Conservation (phyloP, 1,140 invertebrate species). For the Drosophila kikkawai region DNA sequence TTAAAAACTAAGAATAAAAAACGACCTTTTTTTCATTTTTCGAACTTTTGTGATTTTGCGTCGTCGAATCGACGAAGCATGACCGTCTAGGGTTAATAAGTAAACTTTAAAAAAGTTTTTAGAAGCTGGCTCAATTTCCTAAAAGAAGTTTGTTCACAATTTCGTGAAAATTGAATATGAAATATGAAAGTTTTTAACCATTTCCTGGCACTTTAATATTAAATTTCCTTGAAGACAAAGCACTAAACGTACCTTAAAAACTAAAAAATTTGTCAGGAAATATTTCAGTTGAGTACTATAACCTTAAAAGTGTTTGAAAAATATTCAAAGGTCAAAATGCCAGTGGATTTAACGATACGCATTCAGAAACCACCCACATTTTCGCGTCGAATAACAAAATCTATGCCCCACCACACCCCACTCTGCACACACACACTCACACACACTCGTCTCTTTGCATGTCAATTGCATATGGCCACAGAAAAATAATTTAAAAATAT, state of each 20-base stretch:
- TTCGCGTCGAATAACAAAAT: not conserved
- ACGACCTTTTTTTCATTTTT: too few species aligned
- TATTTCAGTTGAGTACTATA: too few species aligned
- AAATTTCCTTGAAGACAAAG: not conserved
- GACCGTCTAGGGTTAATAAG: too few species aligned
- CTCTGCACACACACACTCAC: not conserved
- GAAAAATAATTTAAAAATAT: slow-evolving; percentile 13
- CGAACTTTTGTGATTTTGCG: too few species aligned
- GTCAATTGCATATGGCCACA: slow-evolving; percentile 20
- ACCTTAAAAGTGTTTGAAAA: not conserved
- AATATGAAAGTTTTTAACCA: too few species aligned
- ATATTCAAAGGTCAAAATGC: not conserved
- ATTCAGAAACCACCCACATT: not conserved
- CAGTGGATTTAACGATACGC: slow-evolving; percentile 14
- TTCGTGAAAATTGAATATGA: not conserved
- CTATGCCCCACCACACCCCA: not conserved
- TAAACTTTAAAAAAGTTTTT: not conserved
- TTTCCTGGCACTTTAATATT: too few species aligned
- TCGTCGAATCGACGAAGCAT: too few species aligned
- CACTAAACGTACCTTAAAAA: not conserved
- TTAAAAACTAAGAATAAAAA: too few species aligned
- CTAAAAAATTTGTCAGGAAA: not conserved
- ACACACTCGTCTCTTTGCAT: slow-evolving; percentile 3
- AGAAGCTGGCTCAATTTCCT: not conserved
- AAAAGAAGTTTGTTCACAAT: not conserved